Conservation (phyloP, 1,140 invertebrate genomes). For the Cryptotermes secundus region DNA sequence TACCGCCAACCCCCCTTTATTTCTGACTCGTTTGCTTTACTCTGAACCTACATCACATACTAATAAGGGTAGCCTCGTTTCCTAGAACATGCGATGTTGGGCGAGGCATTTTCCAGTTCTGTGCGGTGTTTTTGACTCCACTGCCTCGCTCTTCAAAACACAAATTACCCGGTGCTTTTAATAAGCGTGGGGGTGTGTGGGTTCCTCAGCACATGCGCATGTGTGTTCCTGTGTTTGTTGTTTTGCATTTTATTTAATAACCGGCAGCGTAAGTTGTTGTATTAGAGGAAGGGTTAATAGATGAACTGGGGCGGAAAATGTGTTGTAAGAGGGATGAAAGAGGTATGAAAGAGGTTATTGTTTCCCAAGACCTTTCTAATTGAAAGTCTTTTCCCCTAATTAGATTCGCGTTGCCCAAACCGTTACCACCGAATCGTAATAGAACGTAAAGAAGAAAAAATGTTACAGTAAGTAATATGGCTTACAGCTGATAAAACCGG, state of each 20-base stretch:
- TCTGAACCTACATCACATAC: constrained; percentile 5
- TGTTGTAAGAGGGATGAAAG: not conserved
- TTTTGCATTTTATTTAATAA: not conserved
- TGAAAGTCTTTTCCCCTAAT: not conserved
- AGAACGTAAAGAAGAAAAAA: not conserved
- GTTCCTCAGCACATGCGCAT: not conserved
- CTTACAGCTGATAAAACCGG: not conserved
- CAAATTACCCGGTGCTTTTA: not conserved
- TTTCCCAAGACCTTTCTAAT: not conserved
- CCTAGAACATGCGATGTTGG: not conserved
- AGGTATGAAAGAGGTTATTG: not conserved
- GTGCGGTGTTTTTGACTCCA: not conserved
- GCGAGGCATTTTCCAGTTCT: not conserved
- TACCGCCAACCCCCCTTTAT: constrained; percentile 5
- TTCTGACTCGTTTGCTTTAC: not conserved
- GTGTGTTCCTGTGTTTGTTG: not conserved
- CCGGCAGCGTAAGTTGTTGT: not conserved
- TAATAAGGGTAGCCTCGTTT: not conserved
- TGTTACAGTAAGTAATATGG: not conserved
- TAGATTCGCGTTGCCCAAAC: not conserved
- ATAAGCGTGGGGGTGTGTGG: not conserved
- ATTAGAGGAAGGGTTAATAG: not conserved
- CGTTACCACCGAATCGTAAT: not conserved
- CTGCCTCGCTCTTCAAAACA: constrained; percentile 2
- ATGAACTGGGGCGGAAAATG: not conserved